Percentiles rank a stretch among this genome's conserved stretches.
Evolutionary conservation across 1,140 invertebrate genomes (phyloP).

Genomic region (Ostrea edulis): DNA sequence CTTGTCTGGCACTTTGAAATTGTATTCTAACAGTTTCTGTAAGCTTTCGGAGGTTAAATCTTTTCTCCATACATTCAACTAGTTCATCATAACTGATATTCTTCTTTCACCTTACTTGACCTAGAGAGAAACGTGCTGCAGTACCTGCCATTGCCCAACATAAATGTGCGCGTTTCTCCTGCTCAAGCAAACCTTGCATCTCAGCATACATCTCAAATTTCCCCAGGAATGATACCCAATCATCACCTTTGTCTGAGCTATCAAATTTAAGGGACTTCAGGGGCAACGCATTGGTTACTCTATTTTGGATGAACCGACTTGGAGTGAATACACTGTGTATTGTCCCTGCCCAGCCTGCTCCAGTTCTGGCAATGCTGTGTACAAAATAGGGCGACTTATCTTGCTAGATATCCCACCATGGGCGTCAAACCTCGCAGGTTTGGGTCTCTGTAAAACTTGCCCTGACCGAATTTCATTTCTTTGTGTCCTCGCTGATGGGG

Average conservation of each 20-base stretch:
- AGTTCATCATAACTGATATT: constrained; percentile 39
- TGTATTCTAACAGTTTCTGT: constrained; percentile 50
- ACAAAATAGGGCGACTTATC: background rate
- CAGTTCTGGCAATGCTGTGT: background rate
- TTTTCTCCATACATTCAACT: constrained; percentile 44
- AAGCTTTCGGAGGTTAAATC: constrained; percentile 50
- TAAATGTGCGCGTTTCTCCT: too few species aligned
- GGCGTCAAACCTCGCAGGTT: background rate
- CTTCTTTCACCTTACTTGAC: background rate
- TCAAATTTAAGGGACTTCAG: constrained; percentile 18
- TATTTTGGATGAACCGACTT: background rate
- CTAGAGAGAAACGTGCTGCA: too few species aligned
- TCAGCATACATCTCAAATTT: too few species aligned
- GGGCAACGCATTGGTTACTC: constrained; percentile 13
- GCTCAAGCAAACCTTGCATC: too few species aligned
- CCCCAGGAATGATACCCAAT: constrained; percentile 47
- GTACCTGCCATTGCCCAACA: too few species aligned
- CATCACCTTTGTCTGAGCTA: background rate
- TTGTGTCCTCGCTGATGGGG: background rate
- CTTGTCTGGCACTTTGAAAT: too few species aligned
- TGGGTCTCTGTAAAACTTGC: background rate
- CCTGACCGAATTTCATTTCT: background rate
- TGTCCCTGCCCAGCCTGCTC: background rate
- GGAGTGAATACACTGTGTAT: too few species aligned
- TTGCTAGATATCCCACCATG: too few species aligned